phyloP scores from a whole-genome alignment of 2,113 vertebrate genomes.

The Azemiops feae region DNA sequence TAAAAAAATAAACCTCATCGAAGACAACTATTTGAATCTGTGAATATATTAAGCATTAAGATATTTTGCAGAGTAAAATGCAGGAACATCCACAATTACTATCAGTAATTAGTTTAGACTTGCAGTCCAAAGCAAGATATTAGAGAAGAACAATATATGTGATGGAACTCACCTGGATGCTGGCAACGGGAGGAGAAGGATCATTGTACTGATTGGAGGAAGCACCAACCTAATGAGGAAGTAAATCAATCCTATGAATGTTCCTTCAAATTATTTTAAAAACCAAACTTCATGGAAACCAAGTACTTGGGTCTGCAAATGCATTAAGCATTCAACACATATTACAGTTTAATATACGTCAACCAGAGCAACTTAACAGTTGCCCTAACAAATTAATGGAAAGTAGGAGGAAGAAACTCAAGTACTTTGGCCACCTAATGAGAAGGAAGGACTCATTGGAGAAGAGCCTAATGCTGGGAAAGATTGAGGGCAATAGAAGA shows the following conservation, averaged over 20 bases:
- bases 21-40: background rate
- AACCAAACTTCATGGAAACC: background rate
- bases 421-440: too few relatives aligned
- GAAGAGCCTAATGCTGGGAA: too few relatives aligned
- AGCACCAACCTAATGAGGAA: background rate
- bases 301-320: background rate
- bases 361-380: background rate
- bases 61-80: background rate
- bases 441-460: too few relatives aligned
- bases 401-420: background rate
- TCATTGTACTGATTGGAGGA: background rate
- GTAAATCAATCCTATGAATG: background rate
- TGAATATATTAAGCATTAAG: background rate
- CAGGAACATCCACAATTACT: background rate
- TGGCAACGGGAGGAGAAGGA: background rate
- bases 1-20: background rate
- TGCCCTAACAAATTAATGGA: background rate
- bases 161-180: background rate
- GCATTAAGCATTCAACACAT: background rate
- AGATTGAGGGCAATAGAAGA: too few relatives aligned
- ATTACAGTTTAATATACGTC: background rate
- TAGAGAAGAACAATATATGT: background rate
- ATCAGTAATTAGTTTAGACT: background rate
- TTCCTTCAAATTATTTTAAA: background rate
- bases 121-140: background rate